phyloP scores from a whole-genome alignment of 2,888 invertebrate species.

The Amphimallon solstitiale region DNA sequence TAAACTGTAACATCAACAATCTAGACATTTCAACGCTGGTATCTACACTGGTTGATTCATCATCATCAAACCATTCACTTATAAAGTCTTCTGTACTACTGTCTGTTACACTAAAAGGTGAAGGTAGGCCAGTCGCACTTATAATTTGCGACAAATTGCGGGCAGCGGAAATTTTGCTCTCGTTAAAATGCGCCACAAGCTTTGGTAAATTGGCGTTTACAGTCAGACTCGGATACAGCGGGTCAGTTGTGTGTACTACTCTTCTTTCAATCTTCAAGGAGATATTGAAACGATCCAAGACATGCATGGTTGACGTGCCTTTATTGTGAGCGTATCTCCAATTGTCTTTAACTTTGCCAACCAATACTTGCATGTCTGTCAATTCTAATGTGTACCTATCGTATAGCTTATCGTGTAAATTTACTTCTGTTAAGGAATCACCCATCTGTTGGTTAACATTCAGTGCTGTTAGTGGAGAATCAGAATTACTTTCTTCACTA shows the following conservation, averaged over 20 bases:
- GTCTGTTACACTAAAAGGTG: constrained; percentile 61
- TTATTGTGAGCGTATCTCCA: constrained; percentile 89
- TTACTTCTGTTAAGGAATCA: constrained; percentile 68
- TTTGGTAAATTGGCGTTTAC: constrained; percentile 87
- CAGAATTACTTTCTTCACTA: constrained; percentile 74
- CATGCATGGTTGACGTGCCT: constrained; percentile 85
- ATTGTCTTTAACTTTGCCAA: constrained; percentile 88
- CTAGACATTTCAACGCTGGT: constrained; percentile 69
- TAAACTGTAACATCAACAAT: constrained; percentile 84
- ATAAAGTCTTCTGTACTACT: constrained; percentile 49
- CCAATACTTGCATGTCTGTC: constrained; percentile 86
- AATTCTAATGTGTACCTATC: constrained; percentile 83
- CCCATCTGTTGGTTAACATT: constrained; percentile 41
- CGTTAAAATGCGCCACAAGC: constrained; percentile 89
- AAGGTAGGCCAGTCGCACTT: constrained; percentile 61
- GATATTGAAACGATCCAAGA: constrained; percentile 72
- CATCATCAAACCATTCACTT: constrained; percentile 50
- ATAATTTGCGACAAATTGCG: constrained; percentile 67
- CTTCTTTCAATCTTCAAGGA: constrained; percentile 79
- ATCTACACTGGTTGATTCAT: constrained; percentile 64
- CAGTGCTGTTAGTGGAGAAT: constrained; percentile 59
- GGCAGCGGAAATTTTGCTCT: constrained; percentile 82
- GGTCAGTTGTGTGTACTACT: constrained; percentile 84
- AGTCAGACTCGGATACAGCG: constrained; percentile 85
- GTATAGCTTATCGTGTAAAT: constrained; percentile 76